Evolutionary conservation across 2,797 vertebrate genomes (phyloP), one percentile per base, ranked within the genome.

Genomic region (Micropoecilia bifurca): DNA sequence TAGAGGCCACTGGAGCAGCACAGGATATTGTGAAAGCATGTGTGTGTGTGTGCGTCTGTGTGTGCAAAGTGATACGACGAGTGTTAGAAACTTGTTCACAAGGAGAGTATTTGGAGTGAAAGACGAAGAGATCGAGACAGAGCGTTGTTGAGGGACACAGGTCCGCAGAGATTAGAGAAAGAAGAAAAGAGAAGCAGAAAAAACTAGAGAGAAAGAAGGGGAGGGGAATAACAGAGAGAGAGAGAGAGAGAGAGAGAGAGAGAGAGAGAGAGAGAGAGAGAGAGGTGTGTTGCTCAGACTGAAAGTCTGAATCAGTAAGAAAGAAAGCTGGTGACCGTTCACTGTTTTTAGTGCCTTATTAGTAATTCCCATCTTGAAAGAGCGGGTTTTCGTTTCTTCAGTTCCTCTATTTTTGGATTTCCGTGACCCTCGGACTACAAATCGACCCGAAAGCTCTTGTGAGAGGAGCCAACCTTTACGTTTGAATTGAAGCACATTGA

Each of bases 1-100:
- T 87, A 89, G 89, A 91, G 90, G 80, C 77, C 82, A 77, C 73
- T 87, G 85, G 77, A 84, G 88, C 68, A 69, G 16, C 55, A 86
- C 81, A 86, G 83, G 85, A 77, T 86, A 92, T 84, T 80, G 88
- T 86, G 86, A 86, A 83, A 84, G 81, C 71, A 12, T 3, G 13
- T 16, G 45, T 47, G 46, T 18, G 46, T 6, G 46, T 0, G 46
- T 6, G 14, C 16, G 46, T 2, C 1, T 6, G 16, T 18, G 46
- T 18, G 4, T 0, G 73, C 79, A 87, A 92, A 46, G 82, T 84
- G 86, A 93, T 88, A 87, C 25, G 46, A 46, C 28, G 74, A 77
- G 78, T 83, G 82, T 83, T 80, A 82, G 86, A 85, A 84, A 83
- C 41, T 76, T 74, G 81, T 55, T 81, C 80, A 61, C 41, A 66